Evolutionary conservation across 2,888 invertebrate genomes (phyloP).

Genomic region (Meliscaeva auricollis): DNA sequence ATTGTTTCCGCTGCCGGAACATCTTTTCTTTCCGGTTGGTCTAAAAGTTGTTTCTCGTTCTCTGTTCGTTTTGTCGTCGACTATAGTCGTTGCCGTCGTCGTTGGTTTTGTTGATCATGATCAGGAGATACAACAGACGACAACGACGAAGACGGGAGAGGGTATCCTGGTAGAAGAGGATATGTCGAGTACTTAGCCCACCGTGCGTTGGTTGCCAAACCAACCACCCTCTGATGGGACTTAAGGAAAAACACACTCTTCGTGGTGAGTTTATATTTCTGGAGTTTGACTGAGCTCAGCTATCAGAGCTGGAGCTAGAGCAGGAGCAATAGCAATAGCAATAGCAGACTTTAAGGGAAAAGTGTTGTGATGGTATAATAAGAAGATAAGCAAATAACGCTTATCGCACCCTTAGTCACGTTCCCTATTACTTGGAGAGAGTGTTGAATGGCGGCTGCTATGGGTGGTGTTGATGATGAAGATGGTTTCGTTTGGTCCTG

Average conservation of each 20-base stretch:
- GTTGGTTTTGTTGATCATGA: conserved; percentile 67
- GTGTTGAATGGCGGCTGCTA: conserved; percentile 61
- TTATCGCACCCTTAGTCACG: conserved; percentile 75
- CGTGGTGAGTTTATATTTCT: conserved; percentile 40
- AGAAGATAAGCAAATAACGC: conserved; percentile 76
- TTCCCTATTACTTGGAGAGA: conserved; percentile 71
- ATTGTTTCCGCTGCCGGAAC: conserved; percentile 75
- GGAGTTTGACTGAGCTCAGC: conserved; percentile 3
- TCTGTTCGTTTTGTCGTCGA: conserved; percentile 34
- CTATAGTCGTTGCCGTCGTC: conserved; percentile 11
- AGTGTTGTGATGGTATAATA: conserved; percentile 74
- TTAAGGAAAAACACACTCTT: conserved; percentile 56
- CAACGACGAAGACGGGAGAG: not conserved
- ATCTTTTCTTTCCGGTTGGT: conserved; percentile 75
- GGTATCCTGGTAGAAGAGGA: conserved; percentile 37
- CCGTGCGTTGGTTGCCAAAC: conserved; percentile 6
- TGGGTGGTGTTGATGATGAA: conserved; percentile 60
- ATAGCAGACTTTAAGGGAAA: conserved; percentile 38
- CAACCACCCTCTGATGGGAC: conserved; percentile 20
- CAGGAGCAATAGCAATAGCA: conserved; percentile 31
- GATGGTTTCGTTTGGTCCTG: conserved; percentile 61
- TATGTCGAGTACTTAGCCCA: conserved; percentile 50
- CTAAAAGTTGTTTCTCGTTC: conserved; percentile 57
- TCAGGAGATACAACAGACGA: conserved; percentile 32
- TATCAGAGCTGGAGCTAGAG: not conserved